phyloP scores from a whole-genome alignment of 1,140 invertebrate species.

The Trachymyrmex septentrionalis region DNA sequence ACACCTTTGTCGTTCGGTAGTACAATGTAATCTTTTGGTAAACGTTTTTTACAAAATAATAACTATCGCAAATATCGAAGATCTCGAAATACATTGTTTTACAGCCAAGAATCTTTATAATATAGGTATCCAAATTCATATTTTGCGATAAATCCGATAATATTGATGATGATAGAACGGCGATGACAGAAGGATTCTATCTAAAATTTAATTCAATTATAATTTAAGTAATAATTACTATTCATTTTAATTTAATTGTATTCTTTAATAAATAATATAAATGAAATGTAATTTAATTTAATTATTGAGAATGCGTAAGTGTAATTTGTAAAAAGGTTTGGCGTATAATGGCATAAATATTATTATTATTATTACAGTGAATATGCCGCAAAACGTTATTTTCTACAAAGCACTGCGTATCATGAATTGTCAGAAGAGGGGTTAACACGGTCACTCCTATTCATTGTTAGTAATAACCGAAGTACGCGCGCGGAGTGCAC shows the following conservation, averaged over 20 bases:
- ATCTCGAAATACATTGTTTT: not conserved
- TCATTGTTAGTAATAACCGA: constrained; percentile 70
- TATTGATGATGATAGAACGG: not conserved
- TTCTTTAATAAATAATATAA: not conserved
- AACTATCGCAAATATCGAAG: not conserved
- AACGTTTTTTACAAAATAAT: constrained; percentile 3
- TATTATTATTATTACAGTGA: constrained; percentile 15
- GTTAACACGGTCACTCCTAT: constrained; percentile 57
- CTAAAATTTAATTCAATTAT: not conserved
- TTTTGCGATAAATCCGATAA: constrained; percentile 23
- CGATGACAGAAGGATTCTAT: constrained; percentile 1
- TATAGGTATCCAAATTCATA: not conserved
- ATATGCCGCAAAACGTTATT: constrained; percentile 4
- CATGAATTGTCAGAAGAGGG: constrained; percentile 39
- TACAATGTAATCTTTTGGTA: not conserved
- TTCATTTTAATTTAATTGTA: constrained; percentile 1
- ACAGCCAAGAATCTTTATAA: not conserved
- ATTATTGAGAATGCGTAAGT: constrained; percentile 8
- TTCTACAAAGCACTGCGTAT: constrained; percentile 19
- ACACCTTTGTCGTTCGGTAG: constrained; percentile 62
- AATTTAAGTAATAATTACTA: constrained; percentile 9
- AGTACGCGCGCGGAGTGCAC: constrained; percentile 40
- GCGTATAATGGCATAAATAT: not conserved
- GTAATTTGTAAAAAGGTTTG: not conserved
- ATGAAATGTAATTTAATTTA: constrained; percentile 16